Base-by-base conservation (phyloP, 2,113 vertebrate genomes). In the Thamnaconus septentrionalis region DNA sequence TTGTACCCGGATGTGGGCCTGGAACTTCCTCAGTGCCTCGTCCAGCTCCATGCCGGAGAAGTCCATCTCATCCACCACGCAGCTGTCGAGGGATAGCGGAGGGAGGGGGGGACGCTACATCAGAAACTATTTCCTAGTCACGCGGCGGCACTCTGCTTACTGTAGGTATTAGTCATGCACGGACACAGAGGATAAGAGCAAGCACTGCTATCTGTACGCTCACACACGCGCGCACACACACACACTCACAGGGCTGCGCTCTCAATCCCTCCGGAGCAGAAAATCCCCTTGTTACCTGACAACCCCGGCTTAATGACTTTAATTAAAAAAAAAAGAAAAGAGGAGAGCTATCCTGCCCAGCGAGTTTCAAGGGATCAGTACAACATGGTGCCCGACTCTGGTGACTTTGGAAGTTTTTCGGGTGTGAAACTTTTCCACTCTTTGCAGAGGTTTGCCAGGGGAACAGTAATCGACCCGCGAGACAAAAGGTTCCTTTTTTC, bases 61-160 rank as follows among this genome's bases (percentile, higher is more conserved):
- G 84, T 98, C 96, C 97, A 99, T 99, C 87, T 98, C 96, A 62
- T 99, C 97, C 73, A 98, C 97, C 56, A 99, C 97, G 31, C 97
- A 99, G 71, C 97, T 99, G 79, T 59, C 53, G 56, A 65, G 52
- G 4, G 67, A 31, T 8, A 11, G 41, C 41, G 8, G 5, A 45
- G 10, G 46, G n/a, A 64, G 47, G 4, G 11, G 54, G 6, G 40
- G 11, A 46, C 49, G 39, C 46, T 7, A 10, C 39, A 55, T 57
- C 41, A 50, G 41, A 46, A 64, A 40, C 8, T 9, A 4, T 11
- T 56, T 63, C 59, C 63, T 0, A 42, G 59, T 71, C 65, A 54
- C 65, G 52, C 54, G 55, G 41, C 61, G 41, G 1, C 46, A 47
- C 40, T 61, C 46, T 64, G 50, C 8, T 66, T 39, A 45, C 53